These are phyloP conservation scores for Hipposideros larvatus DNA, from an alignment of 2,797 vertebrate species.

Conservation along the genomic window DNA sequence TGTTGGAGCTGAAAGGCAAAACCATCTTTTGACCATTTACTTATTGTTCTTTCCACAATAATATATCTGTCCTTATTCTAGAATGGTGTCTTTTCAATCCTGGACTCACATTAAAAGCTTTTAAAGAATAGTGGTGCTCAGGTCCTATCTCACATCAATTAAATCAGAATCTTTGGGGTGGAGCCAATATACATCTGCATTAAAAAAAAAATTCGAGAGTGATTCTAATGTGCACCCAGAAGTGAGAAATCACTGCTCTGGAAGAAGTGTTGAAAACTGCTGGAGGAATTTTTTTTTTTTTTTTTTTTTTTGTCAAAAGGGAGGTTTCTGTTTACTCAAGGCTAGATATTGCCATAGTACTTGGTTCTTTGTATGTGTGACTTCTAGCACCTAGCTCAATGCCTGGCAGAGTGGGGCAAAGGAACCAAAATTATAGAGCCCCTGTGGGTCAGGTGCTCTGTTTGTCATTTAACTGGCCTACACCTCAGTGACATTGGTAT, in stretches of 20 bases:
- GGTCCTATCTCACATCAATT: background rate
- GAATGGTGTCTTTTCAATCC: background rate
- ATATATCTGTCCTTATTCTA: background rate
- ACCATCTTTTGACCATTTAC: conserved; percentile 1
- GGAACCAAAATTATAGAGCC: background rate
- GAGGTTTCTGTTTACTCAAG: background rate
- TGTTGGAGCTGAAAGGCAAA: conserved; percentile 30
- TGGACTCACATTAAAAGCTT: conserved; percentile 18
- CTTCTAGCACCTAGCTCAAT: background rate
- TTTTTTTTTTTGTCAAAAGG: background rate
- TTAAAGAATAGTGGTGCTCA: background rate
- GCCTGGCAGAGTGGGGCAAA: background rate
- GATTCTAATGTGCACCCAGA: background rate
- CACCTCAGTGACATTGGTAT: background rate
- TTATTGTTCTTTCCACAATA: background rate
- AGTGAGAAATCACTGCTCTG: background rate
- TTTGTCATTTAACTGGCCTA: background rate
- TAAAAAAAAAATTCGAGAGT: background rate
- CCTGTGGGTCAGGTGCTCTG: background rate
- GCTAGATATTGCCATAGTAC: background rate
- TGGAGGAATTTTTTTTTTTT: too few relatives aligned
- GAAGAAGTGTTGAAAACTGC: background rate
- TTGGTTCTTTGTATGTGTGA: background rate
- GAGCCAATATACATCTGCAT: background rate
- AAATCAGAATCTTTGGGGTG: conserved; percentile 22